These are phyloP conservation scores for Xiphophorus couchianus DNA, from an alignment of 2,113 vertebrate genomes.

Conservation along the genomic window DNA sequence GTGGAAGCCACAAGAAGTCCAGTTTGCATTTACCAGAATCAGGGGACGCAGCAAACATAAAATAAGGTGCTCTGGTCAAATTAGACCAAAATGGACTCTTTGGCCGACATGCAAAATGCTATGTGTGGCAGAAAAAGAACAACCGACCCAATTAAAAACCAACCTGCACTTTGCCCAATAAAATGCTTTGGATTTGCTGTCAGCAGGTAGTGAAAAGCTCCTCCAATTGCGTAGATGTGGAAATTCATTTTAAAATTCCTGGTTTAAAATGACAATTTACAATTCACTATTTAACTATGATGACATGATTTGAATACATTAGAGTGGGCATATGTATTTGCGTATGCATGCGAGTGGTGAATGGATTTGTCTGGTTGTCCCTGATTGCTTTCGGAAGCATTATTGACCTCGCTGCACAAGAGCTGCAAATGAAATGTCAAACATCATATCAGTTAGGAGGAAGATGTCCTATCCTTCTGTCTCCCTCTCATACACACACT, in stretches of 20 bases:
- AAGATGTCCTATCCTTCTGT: slow-evolving; percentile 46
- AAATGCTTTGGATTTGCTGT: neutral
- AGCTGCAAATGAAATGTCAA: slow-evolving; percentile 79
- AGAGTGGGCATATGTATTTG: neutral
- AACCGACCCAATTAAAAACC: too few relatives aligned
- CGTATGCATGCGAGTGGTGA: neutral
- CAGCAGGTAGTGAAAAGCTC: slow-evolving; percentile 10
- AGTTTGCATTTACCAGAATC: too few relatives aligned
- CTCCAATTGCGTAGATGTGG: slow-evolving; percentile 35
- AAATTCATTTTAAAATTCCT: slow-evolving; percentile 35
- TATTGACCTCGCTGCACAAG: slow-evolving; percentile 78
- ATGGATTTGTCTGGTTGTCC: slow-evolving; percentile 13
- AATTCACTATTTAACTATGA: slow-evolving; percentile 55
- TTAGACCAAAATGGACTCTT: too few relatives aligned
- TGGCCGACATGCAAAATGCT: too few relatives aligned
- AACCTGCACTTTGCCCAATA: neutral
- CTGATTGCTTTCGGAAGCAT: slow-evolving; percentile 72
- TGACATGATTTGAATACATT: slow-evolving; percentile 64
- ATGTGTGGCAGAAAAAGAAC: too few relatives aligned
- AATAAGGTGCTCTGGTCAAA: too few relatives aligned
- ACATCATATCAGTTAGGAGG: slow-evolving; percentile 74
- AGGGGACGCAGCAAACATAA: too few relatives aligned
- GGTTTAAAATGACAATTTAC: slow-evolving; percentile 66
- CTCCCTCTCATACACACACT: slow-evolving; percentile 21
- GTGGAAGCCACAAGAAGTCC: too few relatives aligned